These are phyloP conservation scores for Cryptocephalus moraei DNA, from an alignment of 2,888 invertebrate genomes.

Conservation along the genomic window DNA sequence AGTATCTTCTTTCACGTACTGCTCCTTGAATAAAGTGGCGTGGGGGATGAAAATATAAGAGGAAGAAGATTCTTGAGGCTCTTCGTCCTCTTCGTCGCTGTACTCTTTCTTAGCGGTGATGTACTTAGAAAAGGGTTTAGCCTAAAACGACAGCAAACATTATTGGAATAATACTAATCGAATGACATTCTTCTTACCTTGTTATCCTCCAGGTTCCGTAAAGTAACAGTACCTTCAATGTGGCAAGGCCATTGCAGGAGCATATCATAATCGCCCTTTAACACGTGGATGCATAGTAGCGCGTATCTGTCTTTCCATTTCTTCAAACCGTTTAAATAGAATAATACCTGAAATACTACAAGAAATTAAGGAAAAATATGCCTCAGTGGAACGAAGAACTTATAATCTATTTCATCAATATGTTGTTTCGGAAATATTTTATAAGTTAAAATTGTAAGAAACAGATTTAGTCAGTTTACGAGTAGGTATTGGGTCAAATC, in stretches of 20 bases:
- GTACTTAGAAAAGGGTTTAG: conserved; percentile 53
- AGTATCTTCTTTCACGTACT: conserved; percentile 49
- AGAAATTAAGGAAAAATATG: conserved; percentile 10
- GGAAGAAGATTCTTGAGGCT: conserved; percentile 38
- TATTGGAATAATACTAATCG: neutral
- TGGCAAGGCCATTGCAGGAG: conserved; percentile 65
- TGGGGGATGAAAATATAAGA: conserved; percentile 60
- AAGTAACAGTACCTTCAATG: conserved; percentile 51
- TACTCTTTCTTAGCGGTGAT: conserved; percentile 45
- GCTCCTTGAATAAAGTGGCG: conserved; percentile 48
- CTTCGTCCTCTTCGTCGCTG: conserved; percentile 37
- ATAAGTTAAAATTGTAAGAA: too few relatives aligned
- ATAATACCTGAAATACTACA: conserved; percentile 43
- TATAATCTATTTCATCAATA: too few relatives aligned
- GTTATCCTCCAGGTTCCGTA: conserved; percentile 40
- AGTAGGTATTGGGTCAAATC: too few relatives aligned
- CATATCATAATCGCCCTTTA: conserved; percentile 62
- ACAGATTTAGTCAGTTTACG: too few relatives aligned
- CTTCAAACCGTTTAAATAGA: conserved; percentile 63
- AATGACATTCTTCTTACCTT: conserved; percentile 20
- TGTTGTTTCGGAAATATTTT: too few relatives aligned
- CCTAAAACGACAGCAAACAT: conserved; percentile 30
- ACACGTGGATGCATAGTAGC: conserved; percentile 56
- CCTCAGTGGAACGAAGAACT: neutral
- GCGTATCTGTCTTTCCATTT: conserved; percentile 67